Evolutionary conservation across 2,888 invertebrate species (phyloP).

Genomic region (Sarcophaga rosellei): DNA sequence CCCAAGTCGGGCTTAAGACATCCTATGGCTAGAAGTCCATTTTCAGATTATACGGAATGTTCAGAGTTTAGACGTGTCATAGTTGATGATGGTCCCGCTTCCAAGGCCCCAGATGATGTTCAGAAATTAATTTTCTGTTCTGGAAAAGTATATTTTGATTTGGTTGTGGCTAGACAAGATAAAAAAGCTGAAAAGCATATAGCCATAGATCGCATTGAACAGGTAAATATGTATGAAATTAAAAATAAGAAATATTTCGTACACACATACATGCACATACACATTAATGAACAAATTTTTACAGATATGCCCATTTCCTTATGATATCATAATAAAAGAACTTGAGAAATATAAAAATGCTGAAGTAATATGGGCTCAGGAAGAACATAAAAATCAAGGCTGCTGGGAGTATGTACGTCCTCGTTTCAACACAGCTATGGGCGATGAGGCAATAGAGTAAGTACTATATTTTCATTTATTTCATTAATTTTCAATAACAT

Average conservation of each 20-base stretch:
- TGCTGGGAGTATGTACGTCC: constrained; percentile 89
- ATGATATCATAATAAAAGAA: constrained; percentile 88
- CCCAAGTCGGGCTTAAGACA: constrained; percentile 98
- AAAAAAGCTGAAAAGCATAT: constrained; percentile 87
- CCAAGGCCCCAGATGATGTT: constrained; percentile 84
- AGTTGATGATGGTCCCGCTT: constrained; percentile 85
- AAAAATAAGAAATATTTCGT: no score
- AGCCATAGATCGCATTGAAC: constrained; percentile 93
- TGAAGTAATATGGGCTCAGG: constrained; percentile 89
- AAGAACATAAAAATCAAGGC: constrained; percentile 95
- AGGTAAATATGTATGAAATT: constrained; percentile 78
- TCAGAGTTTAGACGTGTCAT: constrained; percentile 89
- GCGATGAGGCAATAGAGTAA: constrained; percentile 84
- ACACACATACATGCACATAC: background rate
- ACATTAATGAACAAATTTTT: background rate
- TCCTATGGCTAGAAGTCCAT: constrained; percentile 96
- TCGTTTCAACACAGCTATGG: constrained; percentile 87
- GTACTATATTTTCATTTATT: constrained; percentile 28
- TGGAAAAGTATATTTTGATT: constrained; percentile 93
- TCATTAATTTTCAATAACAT: background rate
- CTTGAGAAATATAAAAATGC: constrained; percentile 87
- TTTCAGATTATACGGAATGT: constrained; percentile 94
- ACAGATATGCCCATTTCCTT: constrained; percentile 90
- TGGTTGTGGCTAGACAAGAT: constrained; percentile 86
- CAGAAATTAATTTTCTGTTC: constrained; percentile 91